A percentile compares a stretch with the other conserved stretches of the same genome.
These are phyloP conservation scores for Butorides virescens DNA, from an alignment of 2,113 vertebrate species.

Conservation along the genomic window DNA sequence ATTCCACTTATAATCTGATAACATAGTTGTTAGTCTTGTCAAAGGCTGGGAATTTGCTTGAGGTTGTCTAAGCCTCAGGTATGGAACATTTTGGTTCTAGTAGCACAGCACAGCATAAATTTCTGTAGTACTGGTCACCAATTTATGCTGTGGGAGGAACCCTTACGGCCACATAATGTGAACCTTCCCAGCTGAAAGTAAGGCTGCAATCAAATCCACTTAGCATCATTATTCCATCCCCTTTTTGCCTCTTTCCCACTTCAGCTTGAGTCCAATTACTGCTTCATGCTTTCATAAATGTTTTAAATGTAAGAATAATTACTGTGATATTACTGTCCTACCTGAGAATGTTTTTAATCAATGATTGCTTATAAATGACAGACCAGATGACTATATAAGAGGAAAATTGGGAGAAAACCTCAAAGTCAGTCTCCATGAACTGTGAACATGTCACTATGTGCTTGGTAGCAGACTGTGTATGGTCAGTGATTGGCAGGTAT, in stretches of 20 bases:
- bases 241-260: neutral
- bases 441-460: neutral
- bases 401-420: neutral
- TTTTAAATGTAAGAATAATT: neutral
- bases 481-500: neutral
- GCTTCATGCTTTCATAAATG: neutral
- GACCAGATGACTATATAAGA: neutral
- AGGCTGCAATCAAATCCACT: neutral
- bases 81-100: neutral
- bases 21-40: neutral
- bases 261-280: neutral
- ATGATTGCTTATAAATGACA: neutral
- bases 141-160: neutral
- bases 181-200: neutral
- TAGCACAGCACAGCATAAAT: neutral
- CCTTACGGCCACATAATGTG: neutral
- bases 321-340: neutral
- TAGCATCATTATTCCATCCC: neutral
- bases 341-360: neutral
- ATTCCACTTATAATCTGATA: neutral
- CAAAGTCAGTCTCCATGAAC: neutral
- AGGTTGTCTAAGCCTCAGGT: neutral
- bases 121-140: neutral
- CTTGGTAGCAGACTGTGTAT: neutral
- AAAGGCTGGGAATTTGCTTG: neutral